phyloP scores from a whole-genome alignment of 2,888 invertebrate species.

The Sabatieria punctata region DNA sequence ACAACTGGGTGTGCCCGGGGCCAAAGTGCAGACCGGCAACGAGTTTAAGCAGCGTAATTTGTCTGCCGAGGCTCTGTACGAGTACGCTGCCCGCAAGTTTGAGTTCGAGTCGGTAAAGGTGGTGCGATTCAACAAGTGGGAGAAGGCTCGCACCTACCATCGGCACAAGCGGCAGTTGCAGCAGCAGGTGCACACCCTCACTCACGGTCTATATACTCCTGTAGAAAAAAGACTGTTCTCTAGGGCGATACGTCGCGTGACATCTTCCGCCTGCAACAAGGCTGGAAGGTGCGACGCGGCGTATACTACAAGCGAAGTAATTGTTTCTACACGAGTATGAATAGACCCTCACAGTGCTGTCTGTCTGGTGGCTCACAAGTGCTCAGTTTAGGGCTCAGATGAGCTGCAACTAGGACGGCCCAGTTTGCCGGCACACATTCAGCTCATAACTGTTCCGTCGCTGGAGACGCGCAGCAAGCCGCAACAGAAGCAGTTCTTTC shows the following conservation, averaged over 20 bases:
- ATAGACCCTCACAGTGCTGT: too few species aligned
- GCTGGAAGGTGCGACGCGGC: too few species aligned
- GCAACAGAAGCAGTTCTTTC: slow-evolving; percentile 59
- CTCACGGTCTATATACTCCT: too few species aligned
- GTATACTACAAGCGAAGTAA: too few species aligned
- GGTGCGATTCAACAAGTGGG: slow-evolving; percentile 65
- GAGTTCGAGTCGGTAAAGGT: slow-evolving; percentile 71
- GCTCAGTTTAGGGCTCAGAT: too few species aligned
- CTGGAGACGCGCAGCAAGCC: slow-evolving; percentile 13
- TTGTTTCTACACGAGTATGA: too few species aligned
- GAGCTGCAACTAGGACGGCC: slow-evolving; percentile 40
- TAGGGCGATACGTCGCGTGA: too few species aligned
- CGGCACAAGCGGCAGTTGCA: slow-evolving; percentile 10
- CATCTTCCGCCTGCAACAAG: too few species aligned
- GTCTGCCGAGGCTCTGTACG: slow-evolving; percentile 43
- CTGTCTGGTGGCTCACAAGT: too few species aligned
- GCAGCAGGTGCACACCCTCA: slow-evolving; percentile 1
- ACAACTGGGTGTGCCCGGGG: slow-evolving; percentile 10
- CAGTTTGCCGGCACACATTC: slow-evolving; percentile 13
- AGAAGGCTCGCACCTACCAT: slow-evolving; percentile 53
- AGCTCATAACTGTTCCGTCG: slow-evolving; percentile 19
- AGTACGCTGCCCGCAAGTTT: slow-evolving; percentile 69
- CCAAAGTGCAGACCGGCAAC: slow-evolving; percentile 13
- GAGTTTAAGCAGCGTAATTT: slow-evolving; percentile 22
- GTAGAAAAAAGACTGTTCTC: too few species aligned